These are phyloP conservation scores for Neodon shergylaensis DNA, from an alignment of 2,113 vertebrate genomes.

Conservation along the genomic window DNA sequence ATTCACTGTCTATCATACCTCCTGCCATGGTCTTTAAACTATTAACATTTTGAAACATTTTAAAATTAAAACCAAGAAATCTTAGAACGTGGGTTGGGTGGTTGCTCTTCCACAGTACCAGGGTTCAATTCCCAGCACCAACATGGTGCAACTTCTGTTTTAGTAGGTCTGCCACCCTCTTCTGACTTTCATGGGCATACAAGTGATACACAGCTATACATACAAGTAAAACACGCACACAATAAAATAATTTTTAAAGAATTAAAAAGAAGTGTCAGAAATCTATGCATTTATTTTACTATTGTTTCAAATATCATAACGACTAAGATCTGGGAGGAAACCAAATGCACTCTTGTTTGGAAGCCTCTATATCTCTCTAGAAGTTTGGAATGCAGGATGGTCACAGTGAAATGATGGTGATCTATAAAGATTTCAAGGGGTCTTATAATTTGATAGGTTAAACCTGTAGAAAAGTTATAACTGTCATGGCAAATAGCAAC, in stretches of 20 bases:
- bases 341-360: not conserved
- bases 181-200: not conserved
- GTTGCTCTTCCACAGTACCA: not conserved
- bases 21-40: not conserved
- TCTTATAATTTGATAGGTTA: slow-evolving; percentile 26
- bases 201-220: not conserved
- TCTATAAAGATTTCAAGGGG: not conserved
- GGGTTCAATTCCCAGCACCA: no score
- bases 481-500: not conserved
- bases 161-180: not conserved
- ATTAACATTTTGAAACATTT: not conserved
- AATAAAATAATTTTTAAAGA: not conserved
- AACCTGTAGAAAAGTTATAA: not conserved
- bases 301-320: not conserved
- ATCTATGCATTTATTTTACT: slow-evolving; percentile 9
- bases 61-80: slow-evolving; percentile 37
- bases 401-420: not conserved
- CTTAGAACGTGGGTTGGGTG: not conserved
- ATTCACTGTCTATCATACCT: not conserved
- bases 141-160: not conserved
- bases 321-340: not conserved
- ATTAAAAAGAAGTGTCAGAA: not conserved
- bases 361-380: not conserved
- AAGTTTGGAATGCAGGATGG: not conserved
- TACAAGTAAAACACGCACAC: not conserved